Evolutionary conservation across 30 jellyfish, hydroid and myxozoan genomes (phyloP).

Genomic region (Nemopilema nomurai): DNA sequence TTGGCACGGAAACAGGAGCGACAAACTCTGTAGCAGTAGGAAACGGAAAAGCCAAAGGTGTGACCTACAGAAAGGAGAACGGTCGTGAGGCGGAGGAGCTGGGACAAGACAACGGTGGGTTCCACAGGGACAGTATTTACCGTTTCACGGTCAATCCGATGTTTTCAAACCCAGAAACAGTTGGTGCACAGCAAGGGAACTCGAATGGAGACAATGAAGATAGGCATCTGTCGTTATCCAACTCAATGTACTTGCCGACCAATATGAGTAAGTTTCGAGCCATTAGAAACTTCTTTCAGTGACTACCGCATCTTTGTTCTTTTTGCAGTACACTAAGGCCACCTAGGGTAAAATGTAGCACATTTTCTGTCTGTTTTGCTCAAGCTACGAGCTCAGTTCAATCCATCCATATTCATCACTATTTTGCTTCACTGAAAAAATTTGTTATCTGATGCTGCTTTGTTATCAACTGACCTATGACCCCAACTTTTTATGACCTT

Average conservation of each 20-base stretch:
- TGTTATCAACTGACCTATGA: too few relatives aligned
- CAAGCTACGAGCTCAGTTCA: too few relatives aligned
- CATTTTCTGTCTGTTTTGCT: too few relatives aligned
- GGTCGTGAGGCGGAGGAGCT: constrained; percentile 2
- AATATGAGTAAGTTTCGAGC: constrained; percentile 9
- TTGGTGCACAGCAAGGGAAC: neutral
- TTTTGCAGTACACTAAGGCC: too few relatives aligned
- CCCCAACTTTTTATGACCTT: too few relatives aligned
- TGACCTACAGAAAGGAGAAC: neutral
- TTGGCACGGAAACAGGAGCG: neutral
- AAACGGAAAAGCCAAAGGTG: neutral
- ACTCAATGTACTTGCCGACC: constrained; percentile 26
- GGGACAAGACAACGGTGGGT: neutral
- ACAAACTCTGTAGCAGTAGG: neutral
- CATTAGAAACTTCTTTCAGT: too few relatives aligned
- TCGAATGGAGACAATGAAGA: neutral
- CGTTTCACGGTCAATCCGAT: constrained; percentile 46
- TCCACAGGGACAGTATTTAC: constrained; percentile 37
- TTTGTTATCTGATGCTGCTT: too few relatives aligned
- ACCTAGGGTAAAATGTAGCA: too few relatives aligned
- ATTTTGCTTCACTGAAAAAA: too few relatives aligned
- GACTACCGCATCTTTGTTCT: too few relatives aligned
- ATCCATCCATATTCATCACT: too few relatives aligned
- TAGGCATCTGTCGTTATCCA: neutral
- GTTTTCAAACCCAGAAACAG: constrained; percentile 39